Evolutionary conservation across 2,797 vertebrate species (phyloP).

Genomic region (Mionectes olivaceus): DNA sequence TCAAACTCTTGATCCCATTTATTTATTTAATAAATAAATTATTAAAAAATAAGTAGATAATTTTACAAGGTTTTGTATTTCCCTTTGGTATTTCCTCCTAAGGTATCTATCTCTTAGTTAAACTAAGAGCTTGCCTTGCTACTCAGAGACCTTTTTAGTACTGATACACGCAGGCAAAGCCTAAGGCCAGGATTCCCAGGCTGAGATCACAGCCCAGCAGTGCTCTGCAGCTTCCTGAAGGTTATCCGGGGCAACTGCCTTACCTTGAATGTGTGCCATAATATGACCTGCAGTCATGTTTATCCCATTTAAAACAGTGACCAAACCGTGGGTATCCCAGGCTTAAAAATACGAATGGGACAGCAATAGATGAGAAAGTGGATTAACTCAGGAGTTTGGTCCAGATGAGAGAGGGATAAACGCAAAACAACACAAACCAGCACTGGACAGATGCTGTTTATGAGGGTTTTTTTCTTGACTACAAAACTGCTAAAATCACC

Average conservation of each 20-base stretch:
- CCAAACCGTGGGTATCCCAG: not conserved
- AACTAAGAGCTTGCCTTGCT: not conserved
- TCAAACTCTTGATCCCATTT: not conserved
- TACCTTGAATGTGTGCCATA: not conserved
- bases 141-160: not conserved
- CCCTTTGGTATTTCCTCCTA: not conserved
- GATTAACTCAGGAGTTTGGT: not conserved
- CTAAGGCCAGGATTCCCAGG: not conserved
- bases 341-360: not conserved
- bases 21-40: not conserved
- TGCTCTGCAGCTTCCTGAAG: not conserved
- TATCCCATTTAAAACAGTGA: not conserved
- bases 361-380: not conserved
- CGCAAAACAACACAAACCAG: not conserved
- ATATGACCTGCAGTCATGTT: not conserved
- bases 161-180: rapidly evolving
- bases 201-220: not conserved
- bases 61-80: not conserved
- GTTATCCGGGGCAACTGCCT: not conserved
- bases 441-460: not conserved
- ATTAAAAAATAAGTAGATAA: not conserved
- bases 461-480: not conserved
- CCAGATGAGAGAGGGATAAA: not conserved
- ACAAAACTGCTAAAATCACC: not conserved
- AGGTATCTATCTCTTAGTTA: not conserved